Base-by-base conservation (phyloP, 2,888 invertebrate species). In the Drosophila differens region DNA sequence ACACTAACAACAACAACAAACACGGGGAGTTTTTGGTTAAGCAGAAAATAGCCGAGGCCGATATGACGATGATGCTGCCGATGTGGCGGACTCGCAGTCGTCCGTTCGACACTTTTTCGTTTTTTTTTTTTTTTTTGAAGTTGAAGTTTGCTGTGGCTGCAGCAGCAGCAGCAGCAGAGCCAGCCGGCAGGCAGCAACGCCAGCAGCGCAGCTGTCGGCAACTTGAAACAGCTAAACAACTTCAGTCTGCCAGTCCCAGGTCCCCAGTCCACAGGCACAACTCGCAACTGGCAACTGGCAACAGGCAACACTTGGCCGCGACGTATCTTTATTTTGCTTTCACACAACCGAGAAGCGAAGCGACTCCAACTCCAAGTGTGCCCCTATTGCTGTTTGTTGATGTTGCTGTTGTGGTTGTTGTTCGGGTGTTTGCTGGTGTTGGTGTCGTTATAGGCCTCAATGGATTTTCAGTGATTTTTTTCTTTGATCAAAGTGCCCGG, bases 241-340 rank as follows among this genome's bases (percentile, higher is more conserved):
- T 89, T 85, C 76, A 89, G 78, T 74, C 84, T 78, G 80, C 59
- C 79, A 71, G 79, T 83, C 70, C 68, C 85, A 69, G 81, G 54
- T 64, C 73, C 71, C 83, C 57, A 74, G 71, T 79, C 67, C 79
- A 79, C 78, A 76, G 55, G 54, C 54, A 30, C 51, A 58, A 58
- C 58, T 55, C 49, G 59, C 72, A 76, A 72, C 76, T 49, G 66
- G 79, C 78, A 74, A 75, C 74, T 37, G 74, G 81, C 81, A 74
- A 65, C 77, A 35, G 79, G 72, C 87, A 79, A 89, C 86, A 85
- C 85, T 87, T 85, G 89, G 83, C 77, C 70, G 66, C 72, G 81
- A 87, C 86, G 86, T 90, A 90, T 88, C 90, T 88, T 88, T 89
- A 90, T 90, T 90, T 82, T 90, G 82, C 81, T 76, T 82, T 79